Base-by-base conservation (phyloP, 2,888 invertebrate genomes). In the Tipula confusa region DNA sequence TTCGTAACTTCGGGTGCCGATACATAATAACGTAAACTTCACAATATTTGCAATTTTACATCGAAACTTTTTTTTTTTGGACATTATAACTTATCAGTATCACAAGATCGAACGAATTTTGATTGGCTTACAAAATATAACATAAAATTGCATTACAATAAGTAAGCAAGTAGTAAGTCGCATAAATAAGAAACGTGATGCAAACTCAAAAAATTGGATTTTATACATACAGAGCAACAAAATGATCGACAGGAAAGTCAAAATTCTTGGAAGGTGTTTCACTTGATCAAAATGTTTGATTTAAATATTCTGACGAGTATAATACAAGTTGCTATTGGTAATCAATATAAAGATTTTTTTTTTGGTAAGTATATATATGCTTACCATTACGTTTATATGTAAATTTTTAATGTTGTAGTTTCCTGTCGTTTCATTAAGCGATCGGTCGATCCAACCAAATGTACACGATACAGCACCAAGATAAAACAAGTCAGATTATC, bases 401-500 rank as follows among this genome's bases (percentile, higher is more conserved):
- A 43, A 43, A 43, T 43, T 43, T 15, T 43, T 36, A 15, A 64
- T 64, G 18, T 64, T 64, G 24, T 64, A 64, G 9, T 64, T 64
- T 64, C 64, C 64, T 64, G 64, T 64, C 64, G 64, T 64, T 24
- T 64, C 64, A 64, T 64, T 64, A 64, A 64, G 43, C 43, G 43
- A 43, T n/a, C 43, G n/a, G n/a, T 43, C 43, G 43, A n/a, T n/a
- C n/a, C n/a, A n/a, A 43, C 43, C 15, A n/a, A 9, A 24, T 18
- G 24, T 24, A 7, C 64, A 64, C 64, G 64, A 64, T 64, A 24
- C 24, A 64, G 24, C 64, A 64, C 64, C 64, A 24, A 64, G 64
- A 64, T 64, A 64, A 64, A 64, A 64, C 64, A 64, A 64, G 64
- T 64, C 64, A 64, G 64, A 64, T 64, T 64, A 64, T 64, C 64